Evolutionary conservation across 2,888 invertebrate species (phyloP), one percentile per base, ranked within the genome.

Genomic region (Branchellion lobata): DNA sequence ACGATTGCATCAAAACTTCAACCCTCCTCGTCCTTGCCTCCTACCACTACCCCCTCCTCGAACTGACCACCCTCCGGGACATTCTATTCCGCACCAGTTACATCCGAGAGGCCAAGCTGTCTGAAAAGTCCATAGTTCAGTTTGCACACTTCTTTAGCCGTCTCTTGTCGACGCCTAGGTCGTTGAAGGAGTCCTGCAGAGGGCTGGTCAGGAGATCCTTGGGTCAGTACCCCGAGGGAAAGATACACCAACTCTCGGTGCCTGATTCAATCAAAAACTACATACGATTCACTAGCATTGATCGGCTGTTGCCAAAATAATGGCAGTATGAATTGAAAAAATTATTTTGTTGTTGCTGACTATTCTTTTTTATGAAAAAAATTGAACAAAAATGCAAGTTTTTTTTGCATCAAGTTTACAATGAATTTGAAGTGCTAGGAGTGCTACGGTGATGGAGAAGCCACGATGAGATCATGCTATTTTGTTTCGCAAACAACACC

Each of bases 191-290:
- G 75, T 80, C 83, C 47, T 85, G 85, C 80, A 82, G 87, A 2
- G 83, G 85, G 1, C 76, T 81, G 3, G 83, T 87, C 11, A 78
- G 86, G 27, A 79, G 83, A 33, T 36, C 72, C 0, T 79, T 87
- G 21, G 85, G 85, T 0, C 21, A 34, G 33, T 82, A 84, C 24
- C 84, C 84, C 2, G 81, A 82, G 18, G 36, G 72, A 8, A 86
- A 85, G 79, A 84, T 85, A 2, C 79, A 81, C 8, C 53, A 78
- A 8, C 80, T 87, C 72, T 84, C 84, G 0, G 36, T 87, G 24
- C 86, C 86, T 1, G 82, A 81, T 14, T 84, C 83, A 73, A 75
- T 86, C 51, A 85, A 85, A 76, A 84, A 85, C 33, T 87, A 84
- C 80, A 79, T 87, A 36, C 78, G 85, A 14, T 84, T 86, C 83